These are phyloP conservation scores for Paratilapia polleni DNA, from an alignment of 2,113 vertebrate species.

Conservation along the genomic window DNA sequence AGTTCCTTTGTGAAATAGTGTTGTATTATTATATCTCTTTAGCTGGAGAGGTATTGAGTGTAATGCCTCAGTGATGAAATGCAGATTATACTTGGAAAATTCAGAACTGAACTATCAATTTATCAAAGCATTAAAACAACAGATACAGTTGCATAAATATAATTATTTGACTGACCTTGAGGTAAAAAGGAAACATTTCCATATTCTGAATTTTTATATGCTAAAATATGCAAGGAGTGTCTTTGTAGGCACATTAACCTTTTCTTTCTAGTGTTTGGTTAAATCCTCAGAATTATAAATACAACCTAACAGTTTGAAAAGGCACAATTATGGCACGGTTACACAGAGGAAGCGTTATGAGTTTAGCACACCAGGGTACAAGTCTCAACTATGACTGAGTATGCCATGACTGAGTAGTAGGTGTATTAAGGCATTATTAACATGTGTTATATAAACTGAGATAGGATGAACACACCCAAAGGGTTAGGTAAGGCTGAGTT, in stretches of 20 bases:
- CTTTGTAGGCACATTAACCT: neutral
- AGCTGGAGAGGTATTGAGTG: neutral
- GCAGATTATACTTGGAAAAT: neutral
- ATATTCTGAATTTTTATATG: no score
- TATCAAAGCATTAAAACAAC: neutral
- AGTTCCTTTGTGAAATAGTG: no score
- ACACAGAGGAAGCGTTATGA: neutral
- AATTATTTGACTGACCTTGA: no score
- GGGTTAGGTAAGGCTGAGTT: neutral
- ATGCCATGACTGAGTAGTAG: neutral
- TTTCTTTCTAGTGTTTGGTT: neutral
- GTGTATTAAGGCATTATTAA: neutral
- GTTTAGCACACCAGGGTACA: neutral
- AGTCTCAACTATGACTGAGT: neutral
- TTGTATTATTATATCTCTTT: no score
- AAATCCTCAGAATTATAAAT: neutral
- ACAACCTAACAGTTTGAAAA: neutral
- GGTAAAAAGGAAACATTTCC: neutral
- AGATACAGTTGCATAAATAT: neutral
- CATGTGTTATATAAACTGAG: neutral
- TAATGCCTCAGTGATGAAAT: neutral
- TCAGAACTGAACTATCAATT: neutral
- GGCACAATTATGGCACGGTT: neutral
- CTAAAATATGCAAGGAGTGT: neutral
- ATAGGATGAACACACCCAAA: neutral